These are phyloP conservation scores for Babyrousa celebensis DNA, from an alignment of 2,797 vertebrate species.

Conservation along the genomic window DNA sequence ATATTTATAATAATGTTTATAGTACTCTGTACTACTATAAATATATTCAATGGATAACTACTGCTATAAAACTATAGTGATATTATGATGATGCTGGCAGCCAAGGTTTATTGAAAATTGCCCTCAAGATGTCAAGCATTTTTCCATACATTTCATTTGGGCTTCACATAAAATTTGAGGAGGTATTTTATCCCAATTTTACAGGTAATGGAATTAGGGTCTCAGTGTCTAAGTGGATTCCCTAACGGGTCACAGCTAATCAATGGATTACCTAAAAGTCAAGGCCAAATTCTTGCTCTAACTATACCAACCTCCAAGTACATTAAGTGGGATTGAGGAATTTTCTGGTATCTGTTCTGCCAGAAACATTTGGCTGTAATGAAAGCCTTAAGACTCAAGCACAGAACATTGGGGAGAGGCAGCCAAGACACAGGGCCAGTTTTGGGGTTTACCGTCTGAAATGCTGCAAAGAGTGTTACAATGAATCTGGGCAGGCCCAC, in stretches of 20 bases:
- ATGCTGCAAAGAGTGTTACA: constrained; percentile 14
- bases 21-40: neutral
- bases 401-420: neutral
- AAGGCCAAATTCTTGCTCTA: neutral
- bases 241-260: neutral
- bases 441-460: constrained; percentile 8
- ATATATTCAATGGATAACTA: neutral
- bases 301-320: neutral
- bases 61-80: neutral
- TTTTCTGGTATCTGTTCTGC: neutral
- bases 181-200: neutral
- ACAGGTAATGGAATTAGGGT: neutral
- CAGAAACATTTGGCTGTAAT: neutral
- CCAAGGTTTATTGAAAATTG: neutral
- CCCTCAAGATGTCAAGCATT: neutral
- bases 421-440: neutral
- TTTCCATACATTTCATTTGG: neutral
- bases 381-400: neutral
- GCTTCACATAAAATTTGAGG: neutral
- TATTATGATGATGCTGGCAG: neutral
- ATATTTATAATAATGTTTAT: neutral
- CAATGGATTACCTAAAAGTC: neutral
- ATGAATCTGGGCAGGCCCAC: neutral
- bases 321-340: neutral
- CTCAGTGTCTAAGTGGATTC: neutral